phyloP scores from a whole-genome alignment of 2,113 vertebrate species.

The Antigone vipio region DNA sequence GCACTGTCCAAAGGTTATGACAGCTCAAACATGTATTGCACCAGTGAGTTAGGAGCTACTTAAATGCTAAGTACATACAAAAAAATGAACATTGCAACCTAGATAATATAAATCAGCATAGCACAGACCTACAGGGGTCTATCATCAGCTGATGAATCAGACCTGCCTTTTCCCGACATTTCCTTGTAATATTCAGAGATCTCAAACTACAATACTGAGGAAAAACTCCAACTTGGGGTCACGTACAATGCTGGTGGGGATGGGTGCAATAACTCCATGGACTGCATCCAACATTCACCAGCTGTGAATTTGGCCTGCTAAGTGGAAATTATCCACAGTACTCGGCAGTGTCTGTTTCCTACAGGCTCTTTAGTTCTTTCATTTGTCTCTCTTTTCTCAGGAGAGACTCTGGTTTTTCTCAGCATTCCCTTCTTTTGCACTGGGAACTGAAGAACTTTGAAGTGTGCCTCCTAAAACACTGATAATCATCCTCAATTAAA shows the following conservation, averaged over 20 bases:
- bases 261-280: not conserved
- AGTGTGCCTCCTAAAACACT: constrained; percentile 63
- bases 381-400: constrained; percentile 11
- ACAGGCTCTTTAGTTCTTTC: constrained; percentile 6
- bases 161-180: not conserved
- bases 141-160: not conserved
- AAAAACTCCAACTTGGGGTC: not conserved
- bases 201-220: not conserved
- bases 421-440: constrained; percentile 38
- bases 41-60: constrained; percentile 7
- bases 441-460: constrained; percentile 64
- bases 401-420: constrained; percentile 29
- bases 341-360: not conserved
- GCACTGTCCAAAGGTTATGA: constrained; percentile 29
- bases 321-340: constrained; percentile 26
- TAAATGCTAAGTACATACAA: not conserved
- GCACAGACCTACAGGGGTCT: not conserved
- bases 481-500: constrained; percentile 71
- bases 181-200: not conserved
- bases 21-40: not conserved
- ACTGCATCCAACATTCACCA: not conserved
- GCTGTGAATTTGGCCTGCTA: not conserved
- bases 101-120: not conserved
- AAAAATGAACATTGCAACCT: constrained; percentile 11
- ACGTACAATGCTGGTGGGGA: not conserved